Conservation (phyloP, 35 echinoderm and acorn worm genomes). For the Stichopus chloronotus region DNA sequence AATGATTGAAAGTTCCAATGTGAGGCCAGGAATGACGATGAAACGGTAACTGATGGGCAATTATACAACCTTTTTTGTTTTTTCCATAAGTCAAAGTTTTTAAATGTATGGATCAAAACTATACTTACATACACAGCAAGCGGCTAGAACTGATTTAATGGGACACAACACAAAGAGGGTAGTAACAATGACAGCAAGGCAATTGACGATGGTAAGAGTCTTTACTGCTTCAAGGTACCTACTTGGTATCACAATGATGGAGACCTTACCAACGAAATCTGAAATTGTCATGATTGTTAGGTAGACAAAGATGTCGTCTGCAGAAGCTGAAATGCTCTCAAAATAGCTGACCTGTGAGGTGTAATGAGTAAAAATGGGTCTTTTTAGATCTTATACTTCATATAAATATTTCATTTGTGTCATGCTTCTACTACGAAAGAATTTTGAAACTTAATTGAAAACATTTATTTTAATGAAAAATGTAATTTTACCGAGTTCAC, state of each 20-base stretch:
- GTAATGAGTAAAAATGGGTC: background rate
- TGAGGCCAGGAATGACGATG: too few relatives aligned
- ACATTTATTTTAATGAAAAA: too few relatives aligned
- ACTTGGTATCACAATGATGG: background rate
- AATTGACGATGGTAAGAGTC: background rate
- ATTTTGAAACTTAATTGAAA: too few relatives aligned
- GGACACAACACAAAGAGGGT: background rate
- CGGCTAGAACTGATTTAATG: conserved; percentile 1
- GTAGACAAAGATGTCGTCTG: conserved; percentile 9
- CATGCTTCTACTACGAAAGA: too few relatives aligned
- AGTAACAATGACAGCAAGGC: background rate
- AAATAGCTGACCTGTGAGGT: conserved; percentile 21
- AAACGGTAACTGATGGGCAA: too few relatives aligned
- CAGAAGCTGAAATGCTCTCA: conserved; percentile 21
- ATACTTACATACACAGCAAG: conserved; percentile 21
- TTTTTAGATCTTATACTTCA: too few relatives aligned
- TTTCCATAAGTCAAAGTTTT: too few relatives aligned
- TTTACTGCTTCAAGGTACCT: background rate
- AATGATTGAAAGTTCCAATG: too few relatives aligned
- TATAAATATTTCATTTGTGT: too few relatives aligned
- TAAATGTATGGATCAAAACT: too few relatives aligned
- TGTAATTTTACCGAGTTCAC: background rate
- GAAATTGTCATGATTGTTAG: background rate
- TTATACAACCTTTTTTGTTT: too few relatives aligned
- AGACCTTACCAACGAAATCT: background rate